Percentiles rank a stretch among this genome's conserved stretches.
Evolutionary conservation across 2,113 vertebrate genomes (phyloP).

Genomic region (Acrocephalus arundinaceus): DNA sequence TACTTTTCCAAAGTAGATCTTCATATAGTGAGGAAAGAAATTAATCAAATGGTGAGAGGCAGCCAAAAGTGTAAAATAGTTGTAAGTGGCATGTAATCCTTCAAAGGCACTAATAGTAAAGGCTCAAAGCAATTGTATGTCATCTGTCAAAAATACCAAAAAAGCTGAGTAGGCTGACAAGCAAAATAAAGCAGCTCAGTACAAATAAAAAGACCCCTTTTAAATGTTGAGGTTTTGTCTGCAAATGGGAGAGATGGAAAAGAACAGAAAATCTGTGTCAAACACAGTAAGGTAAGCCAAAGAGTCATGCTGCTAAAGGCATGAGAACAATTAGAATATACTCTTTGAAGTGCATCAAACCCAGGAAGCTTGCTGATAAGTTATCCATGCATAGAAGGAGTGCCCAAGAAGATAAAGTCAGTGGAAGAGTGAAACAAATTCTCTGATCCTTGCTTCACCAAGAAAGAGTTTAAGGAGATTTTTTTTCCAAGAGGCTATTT

Average conservation of each 20-base stretch:
- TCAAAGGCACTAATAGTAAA: not conserved
- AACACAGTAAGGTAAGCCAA: not conserved
- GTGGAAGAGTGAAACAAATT: not conserved
- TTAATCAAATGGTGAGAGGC: not conserved
- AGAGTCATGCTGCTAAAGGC: not conserved
- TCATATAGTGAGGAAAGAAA: not conserved
- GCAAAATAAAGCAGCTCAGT: not conserved
- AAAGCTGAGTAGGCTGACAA: not conserved
- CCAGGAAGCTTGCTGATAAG: conserved; percentile 27
- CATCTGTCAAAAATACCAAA: not conserved
- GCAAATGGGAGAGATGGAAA: not conserved
- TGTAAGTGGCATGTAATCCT: not conserved
- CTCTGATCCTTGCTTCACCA: not conserved
- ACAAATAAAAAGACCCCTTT: not conserved
- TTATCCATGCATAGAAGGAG: not conserved
- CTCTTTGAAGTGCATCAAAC: conserved; percentile 6
- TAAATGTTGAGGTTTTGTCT: not conserved
- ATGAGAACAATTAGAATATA: not conserved
- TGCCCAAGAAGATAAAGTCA: conserved; percentile 18
- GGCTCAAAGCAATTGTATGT: not conserved
- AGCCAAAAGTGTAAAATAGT: not conserved
- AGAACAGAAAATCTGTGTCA: not conserved
- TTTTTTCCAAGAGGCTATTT: not conserved
- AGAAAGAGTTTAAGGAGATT: not conserved
- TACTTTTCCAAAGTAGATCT: not conserved